These are phyloP conservation scores for Tupiocoris notatus DNA, from an alignment of 2,888 invertebrate species.

Conservation along the genomic window DNA sequence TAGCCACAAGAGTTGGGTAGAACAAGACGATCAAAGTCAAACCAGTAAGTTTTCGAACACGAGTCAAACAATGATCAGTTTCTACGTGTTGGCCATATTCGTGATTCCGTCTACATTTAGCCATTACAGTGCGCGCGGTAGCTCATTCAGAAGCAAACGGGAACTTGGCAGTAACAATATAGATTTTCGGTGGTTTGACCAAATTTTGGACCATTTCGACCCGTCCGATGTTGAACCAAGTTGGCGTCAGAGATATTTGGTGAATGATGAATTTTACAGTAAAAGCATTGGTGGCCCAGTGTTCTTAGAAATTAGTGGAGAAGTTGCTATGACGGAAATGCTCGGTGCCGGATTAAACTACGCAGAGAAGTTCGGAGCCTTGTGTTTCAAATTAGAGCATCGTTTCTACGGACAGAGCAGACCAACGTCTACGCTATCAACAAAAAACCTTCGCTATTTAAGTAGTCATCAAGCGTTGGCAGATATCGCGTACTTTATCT, in stretches of 20 bases:
- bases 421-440: conserved; percentile 75
- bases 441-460: conserved; percentile 75
- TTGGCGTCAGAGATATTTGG: conserved; percentile 68
- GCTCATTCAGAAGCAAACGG: background rate
- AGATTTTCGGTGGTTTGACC: conserved; percentile 56
- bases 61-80: no score
- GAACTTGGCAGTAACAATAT: background rate
- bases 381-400: conserved; percentile 87
- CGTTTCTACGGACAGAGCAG: conserved; percentile 90
- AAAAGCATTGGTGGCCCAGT: conserved; percentile 66
- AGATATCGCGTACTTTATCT: conserved; percentile 82
- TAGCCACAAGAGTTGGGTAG: no score
- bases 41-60: no score
- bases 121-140: no score
- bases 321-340: conserved; percentile 64
- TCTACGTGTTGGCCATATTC: no score
- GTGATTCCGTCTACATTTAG: no score
- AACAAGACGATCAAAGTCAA: no score
- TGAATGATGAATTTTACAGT: conserved; percentile 47
- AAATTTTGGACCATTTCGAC: conserved; percentile 80
- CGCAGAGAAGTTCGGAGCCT: conserved; percentile 74
- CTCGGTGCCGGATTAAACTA: conserved; percentile 74
- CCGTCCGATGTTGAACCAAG: conserved; percentile 62
- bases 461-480: conserved; percentile 78
- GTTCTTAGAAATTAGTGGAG: conserved; percentile 95